Conservation (phyloP, 2,888 invertebrate genomes). For the Alloplasta piceator region DNA sequence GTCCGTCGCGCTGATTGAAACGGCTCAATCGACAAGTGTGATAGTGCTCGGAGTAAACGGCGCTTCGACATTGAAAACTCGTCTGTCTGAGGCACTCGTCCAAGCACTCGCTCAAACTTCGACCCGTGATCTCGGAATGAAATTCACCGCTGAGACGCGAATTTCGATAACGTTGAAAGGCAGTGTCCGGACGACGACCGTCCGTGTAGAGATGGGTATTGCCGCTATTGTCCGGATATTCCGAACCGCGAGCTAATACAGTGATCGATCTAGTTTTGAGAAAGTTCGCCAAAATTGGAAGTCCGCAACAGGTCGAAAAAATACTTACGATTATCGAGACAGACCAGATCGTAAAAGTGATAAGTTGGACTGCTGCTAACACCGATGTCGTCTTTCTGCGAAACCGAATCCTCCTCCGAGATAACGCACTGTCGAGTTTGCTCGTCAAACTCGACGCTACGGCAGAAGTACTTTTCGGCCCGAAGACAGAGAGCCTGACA, state of each 20-base stretch:
- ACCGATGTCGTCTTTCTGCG: conserved; percentile 94
- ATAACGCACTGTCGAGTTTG: conserved; percentile 94
- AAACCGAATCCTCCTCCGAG: conserved; percentile 95
- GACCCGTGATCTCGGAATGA: conserved; percentile 94
- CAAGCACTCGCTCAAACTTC: conserved; percentile 94
- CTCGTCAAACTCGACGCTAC: conserved; percentile 95
- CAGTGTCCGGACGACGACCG: conserved; percentile 93
- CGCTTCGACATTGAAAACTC: conserved; percentile 95
- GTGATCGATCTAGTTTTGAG: conserved; percentile 73
- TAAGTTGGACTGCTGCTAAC: conserved; percentile 93
- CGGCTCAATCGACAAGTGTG: conserved; percentile 93
- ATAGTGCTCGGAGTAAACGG: conserved; percentile 94
- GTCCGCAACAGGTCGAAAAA: conserved; percentile 58
- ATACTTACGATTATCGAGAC: conserved; percentile 94
- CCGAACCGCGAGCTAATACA: conserved; percentile 92
- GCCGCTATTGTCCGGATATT: conserved; percentile 94
- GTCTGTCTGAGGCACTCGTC: conserved; percentile 95
- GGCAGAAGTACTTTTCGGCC: conserved; percentile 95
- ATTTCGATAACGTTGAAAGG: conserved; percentile 94
- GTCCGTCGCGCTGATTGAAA: conserved; percentile 94
- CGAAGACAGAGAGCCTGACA: conserved; percentile 94
- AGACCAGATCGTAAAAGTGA: conserved; percentile 95
- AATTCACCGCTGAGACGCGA: conserved; percentile 94
- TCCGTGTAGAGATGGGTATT: conserved; percentile 93
- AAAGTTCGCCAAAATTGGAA: conserved; percentile 66